Percentiles rank a stretch among this genome's conserved stretches.
phyloP scores from a whole-genome alignment of 30 jellyfish, hydroid and myxozoan species.

The Aurelia aurita region DNA sequence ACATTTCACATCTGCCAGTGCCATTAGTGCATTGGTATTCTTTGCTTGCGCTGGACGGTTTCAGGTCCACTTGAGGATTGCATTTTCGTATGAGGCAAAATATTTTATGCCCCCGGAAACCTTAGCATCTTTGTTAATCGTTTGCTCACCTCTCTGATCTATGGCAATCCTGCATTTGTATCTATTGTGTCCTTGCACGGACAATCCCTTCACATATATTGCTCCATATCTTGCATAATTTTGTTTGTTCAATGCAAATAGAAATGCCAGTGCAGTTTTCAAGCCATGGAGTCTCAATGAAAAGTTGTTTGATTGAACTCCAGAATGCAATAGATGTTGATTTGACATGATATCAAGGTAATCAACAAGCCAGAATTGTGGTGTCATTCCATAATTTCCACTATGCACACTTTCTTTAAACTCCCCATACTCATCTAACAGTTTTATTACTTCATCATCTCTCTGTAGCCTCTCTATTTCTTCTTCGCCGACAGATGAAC shows the following conservation, averaged over 20 bases:
- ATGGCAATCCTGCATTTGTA: constrained; percentile 35
- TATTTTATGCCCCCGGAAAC: constrained; percentile 49
- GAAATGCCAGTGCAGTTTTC: too few species aligned
- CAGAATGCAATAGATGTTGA: constrained; percentile 34
- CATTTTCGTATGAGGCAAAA: constrained; percentile 41
- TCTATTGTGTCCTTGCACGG: constrained; percentile 55
- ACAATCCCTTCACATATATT: constrained; percentile 7
- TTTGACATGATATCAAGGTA: constrained; percentile 42
- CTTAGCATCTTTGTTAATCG: constrained; percentile 57
- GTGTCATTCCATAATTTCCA: constrained; percentile 43
- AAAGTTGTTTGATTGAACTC: constrained; percentile 41
- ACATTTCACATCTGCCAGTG: constrained; percentile 10
- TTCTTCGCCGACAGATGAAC: constrained; percentile 35
- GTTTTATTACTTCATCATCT: constrained; percentile 14
- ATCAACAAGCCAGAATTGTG: constrained; percentile 55
- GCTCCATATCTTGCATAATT: constrained; percentile 53
- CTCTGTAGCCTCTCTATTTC: constrained; percentile 25
- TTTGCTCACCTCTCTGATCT: constrained; percentile 72
- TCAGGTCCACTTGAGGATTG: constrained; percentile 60
- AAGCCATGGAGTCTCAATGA: constrained; percentile 44
- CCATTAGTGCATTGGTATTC: constrained; percentile 25
- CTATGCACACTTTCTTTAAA: constrained; percentile 20
- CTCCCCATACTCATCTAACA: constrained; percentile 35
- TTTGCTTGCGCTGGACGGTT: constrained; percentile 55
- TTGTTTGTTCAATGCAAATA: constrained; percentile 23